Base-by-base conservation (phyloP, 2,888 invertebrate species). In the Chalcosyrphus nemorum region DNA sequence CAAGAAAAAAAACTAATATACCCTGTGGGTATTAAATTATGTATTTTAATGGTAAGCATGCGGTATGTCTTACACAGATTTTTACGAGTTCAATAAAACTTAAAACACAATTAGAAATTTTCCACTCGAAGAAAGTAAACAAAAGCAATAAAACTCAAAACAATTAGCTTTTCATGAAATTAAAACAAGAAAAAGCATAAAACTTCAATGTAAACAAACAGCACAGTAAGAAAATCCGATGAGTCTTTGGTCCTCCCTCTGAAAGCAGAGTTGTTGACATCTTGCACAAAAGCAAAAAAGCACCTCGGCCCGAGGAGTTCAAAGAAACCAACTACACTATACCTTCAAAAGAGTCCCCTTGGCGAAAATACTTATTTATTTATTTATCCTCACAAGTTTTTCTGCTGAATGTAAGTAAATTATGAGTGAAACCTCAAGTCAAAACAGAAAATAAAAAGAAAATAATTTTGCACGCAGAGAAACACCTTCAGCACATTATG, bases 231-330 rank as follows among this genome's bases (percentile, higher is more conserved):
- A 32, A 66, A 70, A 41, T 5, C 35, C 1, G 7, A 5, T 6
- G 7, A 72, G 84, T 80, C 84, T 74, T 80, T 80, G 84, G 65
- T n/a, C n/a, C n/a, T n/a, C n/a, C n/a, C 57, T 57, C 56, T 61
- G 63, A 66, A 56, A 54, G 57, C 35, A 74, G 57, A 74, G 70
- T 84, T 80, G 74, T 74, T 80, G 70, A 80, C 80, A 84, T 63
- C 59, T 52, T 80, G 63, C 52, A 52, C 38, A 32, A 72, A 72
- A 70, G 32, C 57, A 59, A 52, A 50, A 5, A 13, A 11, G 38
- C 13, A 65, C 63, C 77, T 54, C 56, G 27, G 21, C 56, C 70
- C 15, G 63, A 57, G 50, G 54, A 29, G 43, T 50, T 76, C 63
- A 24, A 57, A 19, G 21, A 72, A 59, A 35, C 24, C 35, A 21